phyloP scores from a whole-genome alignment of 2,888 invertebrate genomes.

The Emmelina monodactyla region DNA sequence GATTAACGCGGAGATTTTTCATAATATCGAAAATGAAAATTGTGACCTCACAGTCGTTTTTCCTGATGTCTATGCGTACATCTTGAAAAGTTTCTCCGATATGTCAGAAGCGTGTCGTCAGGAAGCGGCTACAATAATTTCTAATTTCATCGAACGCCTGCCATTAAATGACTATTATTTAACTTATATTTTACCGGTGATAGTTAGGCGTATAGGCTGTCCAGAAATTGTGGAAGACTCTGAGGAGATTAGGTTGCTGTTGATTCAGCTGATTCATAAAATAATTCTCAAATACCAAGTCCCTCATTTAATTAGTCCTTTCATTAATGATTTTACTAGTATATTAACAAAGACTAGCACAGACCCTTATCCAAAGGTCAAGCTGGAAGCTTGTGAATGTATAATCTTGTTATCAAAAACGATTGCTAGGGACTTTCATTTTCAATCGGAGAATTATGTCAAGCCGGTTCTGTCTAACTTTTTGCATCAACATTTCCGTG shows the following conservation, averaged over 20 bases:
- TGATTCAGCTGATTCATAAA: constrained; percentile 70
- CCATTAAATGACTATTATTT: constrained; percentile 76
- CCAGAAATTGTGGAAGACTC: constrained; percentile 72
- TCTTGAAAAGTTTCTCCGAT: constrained; percentile 59
- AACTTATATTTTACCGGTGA: constrained; percentile 76
- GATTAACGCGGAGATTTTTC: constrained; percentile 56
- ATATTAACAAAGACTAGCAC: constrained; percentile 76
- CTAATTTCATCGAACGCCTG: constrained; percentile 62
- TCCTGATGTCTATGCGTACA: constrained; percentile 44
- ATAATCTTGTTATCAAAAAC: constrained; percentile 71
- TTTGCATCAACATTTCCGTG: constrained; percentile 83
- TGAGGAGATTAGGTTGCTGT: constrained; percentile 82
- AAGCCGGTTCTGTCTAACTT: constrained; percentile 77
- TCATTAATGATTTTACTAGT: constrained; percentile 77
- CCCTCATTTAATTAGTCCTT: constrained; percentile 67
- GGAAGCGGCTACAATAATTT: constrained; percentile 60
- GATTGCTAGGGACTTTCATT: constrained; percentile 75
- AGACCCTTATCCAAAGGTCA: constrained; percentile 84
- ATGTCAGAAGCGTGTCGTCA: constrained; percentile 71
- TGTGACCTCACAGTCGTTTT: constrained; percentile 42
- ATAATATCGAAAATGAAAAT: constrained; percentile 33
- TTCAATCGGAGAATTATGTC: constrained; percentile 75
- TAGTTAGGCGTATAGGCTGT: constrained; percentile 79
- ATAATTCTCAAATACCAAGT: constrained; percentile 72
- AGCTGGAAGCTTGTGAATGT: constrained; percentile 78